These are phyloP conservation scores for Acleris literana DNA, from an alignment of 2,888 invertebrate genomes.

Conservation along the genomic window DNA sequence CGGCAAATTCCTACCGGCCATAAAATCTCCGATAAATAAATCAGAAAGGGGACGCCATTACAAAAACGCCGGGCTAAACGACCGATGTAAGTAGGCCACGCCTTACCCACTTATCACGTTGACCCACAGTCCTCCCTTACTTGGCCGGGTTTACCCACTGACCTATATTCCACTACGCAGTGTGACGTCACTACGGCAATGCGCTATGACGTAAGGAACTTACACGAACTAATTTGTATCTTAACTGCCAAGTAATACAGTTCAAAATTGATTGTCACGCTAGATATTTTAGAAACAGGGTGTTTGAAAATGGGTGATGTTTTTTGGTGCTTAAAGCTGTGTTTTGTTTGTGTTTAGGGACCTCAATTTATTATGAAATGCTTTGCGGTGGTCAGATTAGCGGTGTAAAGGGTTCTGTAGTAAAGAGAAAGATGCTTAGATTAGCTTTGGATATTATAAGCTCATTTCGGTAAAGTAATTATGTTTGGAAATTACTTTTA, in stretches of 20 bases:
- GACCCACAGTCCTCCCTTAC: slow-evolving; percentile 22
- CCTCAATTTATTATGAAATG: slow-evolving; percentile 6
- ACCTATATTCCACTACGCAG: slow-evolving; percentile 67
- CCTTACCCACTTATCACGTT: slow-evolving; percentile 27
- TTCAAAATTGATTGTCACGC: slow-evolving; percentile 38
- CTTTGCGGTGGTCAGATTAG: slow-evolving; percentile 16
- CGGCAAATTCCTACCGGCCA: background rate
- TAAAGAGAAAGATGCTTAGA: background rate
- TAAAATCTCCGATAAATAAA: background rate
- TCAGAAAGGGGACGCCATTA: background rate
- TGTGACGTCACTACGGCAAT: slow-evolving; percentile 70
- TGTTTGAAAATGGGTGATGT: slow-evolving; percentile 11
- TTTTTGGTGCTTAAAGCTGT: slow-evolving; percentile 1
- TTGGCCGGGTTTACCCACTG: slow-evolving; percentile 52
- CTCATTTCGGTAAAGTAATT: slow-evolving; percentile 2
- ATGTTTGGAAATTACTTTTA: background rate
- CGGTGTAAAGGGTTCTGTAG: background rate
- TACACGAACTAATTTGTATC: slow-evolving; percentile 47
- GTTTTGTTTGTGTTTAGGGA: background rate
- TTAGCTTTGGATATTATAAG: slow-evolving; percentile 7
- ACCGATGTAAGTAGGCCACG: slow-evolving; percentile 20
- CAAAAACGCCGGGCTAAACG: background rate
- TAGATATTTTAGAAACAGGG: background rate
- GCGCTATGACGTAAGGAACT: slow-evolving; percentile 55
- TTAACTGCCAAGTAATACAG: slow-evolving; percentile 42